Evolutionary conservation across 2,113 vertebrate genomes (phyloP).

Genomic region (Pterocles gutturalis): DNA sequence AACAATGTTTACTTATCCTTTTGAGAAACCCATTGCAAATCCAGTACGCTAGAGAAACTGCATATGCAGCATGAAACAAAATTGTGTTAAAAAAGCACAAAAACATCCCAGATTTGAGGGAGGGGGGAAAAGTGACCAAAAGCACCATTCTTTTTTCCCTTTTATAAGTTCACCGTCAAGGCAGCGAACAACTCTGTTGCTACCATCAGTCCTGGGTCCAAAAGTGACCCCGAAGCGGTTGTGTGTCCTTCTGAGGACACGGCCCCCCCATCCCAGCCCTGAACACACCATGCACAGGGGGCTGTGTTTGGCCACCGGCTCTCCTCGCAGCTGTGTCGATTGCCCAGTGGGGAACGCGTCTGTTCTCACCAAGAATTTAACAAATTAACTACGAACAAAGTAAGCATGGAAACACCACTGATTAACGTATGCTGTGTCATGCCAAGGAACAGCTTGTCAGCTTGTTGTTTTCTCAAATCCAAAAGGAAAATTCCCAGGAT

Average conservation of each 20-base stretch:
- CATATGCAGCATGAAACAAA: background rate
- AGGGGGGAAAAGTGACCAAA: background rate
- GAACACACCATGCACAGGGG: constrained; percentile 42
- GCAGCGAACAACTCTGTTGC: accelerated
- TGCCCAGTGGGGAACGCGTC: constrained; percentile 65
- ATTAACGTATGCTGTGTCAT: constrained; percentile 71
- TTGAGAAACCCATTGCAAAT: background rate
- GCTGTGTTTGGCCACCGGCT: constrained; percentile 58
- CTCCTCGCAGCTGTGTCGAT: constrained; percentile 54
- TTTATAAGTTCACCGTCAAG: background rate
- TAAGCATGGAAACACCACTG: constrained; percentile 40
- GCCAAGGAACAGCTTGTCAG: constrained; percentile 67
- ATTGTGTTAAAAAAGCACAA: background rate
- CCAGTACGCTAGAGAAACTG: background rate
- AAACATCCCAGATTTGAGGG: background rate
- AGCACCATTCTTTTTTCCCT: background rate
- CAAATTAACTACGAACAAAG: constrained; percentile 80
- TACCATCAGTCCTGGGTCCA: too few relatives aligned
- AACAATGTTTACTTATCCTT: background rate
- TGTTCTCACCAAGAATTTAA: constrained; percentile 73
- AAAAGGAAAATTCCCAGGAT: constrained; percentile 74
- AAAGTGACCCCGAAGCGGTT: background rate
- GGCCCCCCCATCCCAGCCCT: background rate
- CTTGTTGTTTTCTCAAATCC: constrained; percentile 69
- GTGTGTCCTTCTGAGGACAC: background rate